A percentile compares a stretch with the other conserved stretches of the same genome.
Evolutionary conservation across 1,140 invertebrate genomes (phyloP).

Genomic region (Drosophila fuyamai): DNA sequence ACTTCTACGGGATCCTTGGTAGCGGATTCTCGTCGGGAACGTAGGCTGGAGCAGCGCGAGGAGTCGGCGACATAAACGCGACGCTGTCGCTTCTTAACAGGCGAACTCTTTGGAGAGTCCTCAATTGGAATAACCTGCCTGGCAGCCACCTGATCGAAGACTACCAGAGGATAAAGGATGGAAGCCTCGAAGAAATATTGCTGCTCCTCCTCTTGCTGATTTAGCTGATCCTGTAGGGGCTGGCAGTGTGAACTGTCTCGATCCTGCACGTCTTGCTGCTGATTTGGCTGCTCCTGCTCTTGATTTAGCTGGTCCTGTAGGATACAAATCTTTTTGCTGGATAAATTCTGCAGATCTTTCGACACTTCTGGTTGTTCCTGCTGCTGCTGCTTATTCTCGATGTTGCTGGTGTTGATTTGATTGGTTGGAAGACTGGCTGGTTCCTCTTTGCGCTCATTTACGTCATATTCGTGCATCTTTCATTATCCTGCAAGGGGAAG

Average conservation of each 20-base stretch:
- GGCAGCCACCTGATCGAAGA: conserved; percentile 3
- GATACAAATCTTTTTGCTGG: neutral
- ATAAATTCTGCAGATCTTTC: conserved; percentile 2
- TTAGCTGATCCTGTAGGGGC: neutral
- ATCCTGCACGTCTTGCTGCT: neutral
- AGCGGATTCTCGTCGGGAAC: conserved; percentile 38
- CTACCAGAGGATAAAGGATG: conserved; percentile 20
- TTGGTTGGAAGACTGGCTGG: conserved; percentile 73
- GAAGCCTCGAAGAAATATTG: neutral
- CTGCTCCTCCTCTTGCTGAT: neutral
- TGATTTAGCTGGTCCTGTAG: neutral
- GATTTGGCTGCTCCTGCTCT: neutral
- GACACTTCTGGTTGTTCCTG: neutral
- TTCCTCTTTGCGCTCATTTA: conserved; percentile 77
- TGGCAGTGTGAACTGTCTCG: neutral
- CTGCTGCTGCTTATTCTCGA: conserved; percentile 14
- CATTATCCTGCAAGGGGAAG: conserved; percentile 66
- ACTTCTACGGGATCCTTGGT: conserved; percentile 1
- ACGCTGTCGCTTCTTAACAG: conserved; percentile 44
- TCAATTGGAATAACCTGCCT: too few relatives aligned
- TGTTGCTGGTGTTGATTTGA: conserved; percentile 26
- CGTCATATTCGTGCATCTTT: conserved; percentile 84
- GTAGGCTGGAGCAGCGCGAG: conserved; percentile 51
- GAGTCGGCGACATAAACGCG: conserved; percentile 56
- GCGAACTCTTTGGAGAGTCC: neutral